These are phyloP conservation scores for Manis crassicaudata DNA, from an alignment of 2,797 vertebrate genomes.

Conservation along the genomic window DNA sequence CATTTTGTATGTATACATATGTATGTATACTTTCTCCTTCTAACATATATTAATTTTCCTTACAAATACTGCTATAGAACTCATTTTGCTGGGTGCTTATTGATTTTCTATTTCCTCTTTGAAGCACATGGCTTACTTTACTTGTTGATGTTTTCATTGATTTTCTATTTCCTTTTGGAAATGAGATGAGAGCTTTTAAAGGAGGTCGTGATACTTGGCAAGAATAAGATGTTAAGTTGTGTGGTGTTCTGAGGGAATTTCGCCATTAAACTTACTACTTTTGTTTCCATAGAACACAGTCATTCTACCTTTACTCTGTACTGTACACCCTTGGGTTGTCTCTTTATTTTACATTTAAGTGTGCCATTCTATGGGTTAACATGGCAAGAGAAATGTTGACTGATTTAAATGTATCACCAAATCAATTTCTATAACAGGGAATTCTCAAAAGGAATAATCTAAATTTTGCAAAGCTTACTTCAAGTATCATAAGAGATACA, in stretches of 20 bases:
- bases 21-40: not conserved
- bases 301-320: not conserved
- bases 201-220: conserved; percentile 47
- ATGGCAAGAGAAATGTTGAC: not conserved
- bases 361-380: conserved; percentile 16
- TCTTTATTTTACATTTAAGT: conserved; percentile 41
- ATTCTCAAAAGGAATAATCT: conserved; percentile 12
- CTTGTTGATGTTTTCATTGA: conserved; percentile 78
- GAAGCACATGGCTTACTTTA: conserved; percentile 76
- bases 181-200: conserved; percentile 69
- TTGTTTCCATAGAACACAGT: not conserved
- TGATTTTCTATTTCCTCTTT: conserved; percentile 80
- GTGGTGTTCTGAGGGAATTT: conserved; percentile 54
- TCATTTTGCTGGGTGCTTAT: conserved; percentile 65
- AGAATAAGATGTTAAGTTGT: conserved; percentile 58
- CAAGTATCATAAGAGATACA: not conserved
- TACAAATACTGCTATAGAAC: conserved; percentile 66
- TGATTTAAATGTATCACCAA: not conserved
- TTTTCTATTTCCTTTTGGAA: conserved; percentile 81
- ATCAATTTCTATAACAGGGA: conserved; percentile 12
- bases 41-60: conserved; percentile 64
- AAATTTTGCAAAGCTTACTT: conserved; percentile 26
- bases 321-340: not conserved
- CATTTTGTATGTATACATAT: not conserved
- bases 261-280: not conserved